These are phyloP conservation scores for Peromyscus polionotus DNA, from an alignment of 2,113 vertebrate species.

Conservation along the genomic window DNA sequence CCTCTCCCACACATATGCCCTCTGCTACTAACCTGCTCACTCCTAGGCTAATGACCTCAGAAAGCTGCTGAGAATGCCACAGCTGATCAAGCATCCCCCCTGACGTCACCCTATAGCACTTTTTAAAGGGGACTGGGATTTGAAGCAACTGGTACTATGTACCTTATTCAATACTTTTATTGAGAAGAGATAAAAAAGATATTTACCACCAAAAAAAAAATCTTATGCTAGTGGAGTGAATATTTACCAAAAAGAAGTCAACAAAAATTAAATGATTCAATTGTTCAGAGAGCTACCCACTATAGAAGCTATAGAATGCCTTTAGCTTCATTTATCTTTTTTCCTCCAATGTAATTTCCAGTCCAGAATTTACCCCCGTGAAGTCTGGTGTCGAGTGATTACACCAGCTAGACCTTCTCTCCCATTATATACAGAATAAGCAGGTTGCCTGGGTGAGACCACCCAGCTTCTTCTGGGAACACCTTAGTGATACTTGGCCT, in stretches of 20 bases:
- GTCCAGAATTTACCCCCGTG: background rate
- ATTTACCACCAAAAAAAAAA: background rate
- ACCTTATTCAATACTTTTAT: background rate
- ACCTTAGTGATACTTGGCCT: background rate
- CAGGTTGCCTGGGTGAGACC: background rate
- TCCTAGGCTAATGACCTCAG: background rate
- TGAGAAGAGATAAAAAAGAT: constrained; percentile 35
- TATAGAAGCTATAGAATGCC: background rate
- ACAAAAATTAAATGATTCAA: background rate
- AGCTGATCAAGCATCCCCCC: background rate
- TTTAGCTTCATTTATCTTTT: background rate
- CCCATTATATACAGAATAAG: background rate
- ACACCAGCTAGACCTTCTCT: background rate
- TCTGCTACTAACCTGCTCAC: background rate
- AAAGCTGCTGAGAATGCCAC: background rate
- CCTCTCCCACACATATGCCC: background rate
- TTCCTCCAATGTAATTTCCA: background rate
- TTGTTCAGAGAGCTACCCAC: background rate
- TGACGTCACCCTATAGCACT: background rate
- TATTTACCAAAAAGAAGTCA: background rate
- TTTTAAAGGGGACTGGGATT: background rate
- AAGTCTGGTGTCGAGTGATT: background rate
- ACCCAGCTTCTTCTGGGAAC: background rate
- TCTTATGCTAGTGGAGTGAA: background rate
- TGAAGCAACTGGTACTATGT: background rate